A percentile compares a stretch with the other conserved stretches of the same genome.
Evolutionary conservation across 1,140 invertebrate species (phyloP).

Genomic region (Procambarus virginalis): DNA sequence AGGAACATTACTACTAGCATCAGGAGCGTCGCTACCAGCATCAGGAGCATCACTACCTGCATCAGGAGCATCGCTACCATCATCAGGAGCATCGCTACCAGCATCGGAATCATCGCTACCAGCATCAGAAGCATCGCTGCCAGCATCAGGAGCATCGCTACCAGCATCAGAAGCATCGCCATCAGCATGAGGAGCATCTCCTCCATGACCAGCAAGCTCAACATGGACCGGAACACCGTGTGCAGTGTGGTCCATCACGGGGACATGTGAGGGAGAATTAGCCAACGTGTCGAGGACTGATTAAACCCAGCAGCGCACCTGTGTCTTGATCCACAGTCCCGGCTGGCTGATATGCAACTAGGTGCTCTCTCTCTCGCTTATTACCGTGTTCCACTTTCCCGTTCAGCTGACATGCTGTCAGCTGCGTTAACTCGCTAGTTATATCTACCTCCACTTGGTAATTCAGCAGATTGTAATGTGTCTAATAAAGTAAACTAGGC

Average conservation of each 20-base stretch:
- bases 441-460: too few relatives aligned
- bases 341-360: neutral
- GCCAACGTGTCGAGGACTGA: neutral
- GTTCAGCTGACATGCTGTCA: too few relatives aligned
- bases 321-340: neutral
- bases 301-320: neutral
- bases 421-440: too few relatives aligned
- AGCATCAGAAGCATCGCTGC: neutral
- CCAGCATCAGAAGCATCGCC: neutral
- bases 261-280: neutral
- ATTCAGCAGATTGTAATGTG: too few relatives aligned
- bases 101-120: neutral
- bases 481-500: too few relatives aligned
- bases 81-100: neutral
- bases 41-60: too few relatives aligned
- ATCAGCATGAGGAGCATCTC: neutral
- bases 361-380: neutral
- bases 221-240: neutral
- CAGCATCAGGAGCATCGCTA: neutral
- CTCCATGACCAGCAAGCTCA: neutral
- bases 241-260: neutral
- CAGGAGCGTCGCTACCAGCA: too few relatives aligned
- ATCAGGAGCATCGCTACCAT: too few relatives aligned
- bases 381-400: neutral
- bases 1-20: too few relatives aligned